Percentiles rank a stretch among this genome's conserved stretches.
These are phyloP conservation scores for Stigmatopora nigra DNA, from an alignment of 2,113 vertebrate species.

Conservation along the genomic window DNA sequence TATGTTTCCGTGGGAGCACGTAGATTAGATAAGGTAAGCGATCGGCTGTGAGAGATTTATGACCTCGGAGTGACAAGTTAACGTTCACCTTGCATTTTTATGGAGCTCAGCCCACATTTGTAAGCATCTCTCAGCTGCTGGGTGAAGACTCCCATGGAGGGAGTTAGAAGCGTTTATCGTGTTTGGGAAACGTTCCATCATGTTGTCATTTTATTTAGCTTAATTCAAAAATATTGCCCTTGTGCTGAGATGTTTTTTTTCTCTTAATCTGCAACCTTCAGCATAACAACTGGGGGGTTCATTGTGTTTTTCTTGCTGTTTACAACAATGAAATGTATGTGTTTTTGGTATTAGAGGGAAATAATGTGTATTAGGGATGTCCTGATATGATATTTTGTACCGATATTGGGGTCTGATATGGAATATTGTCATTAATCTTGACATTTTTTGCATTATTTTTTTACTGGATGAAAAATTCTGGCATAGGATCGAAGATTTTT, in stretches of 20 bases:
- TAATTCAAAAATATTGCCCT: conserved; percentile 13
- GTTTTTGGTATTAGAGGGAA: no score
- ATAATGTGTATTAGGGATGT: no score
- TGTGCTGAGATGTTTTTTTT: conserved; percentile 15
- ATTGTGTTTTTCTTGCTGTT: no score
- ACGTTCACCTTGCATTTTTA: conserved; percentile 65
- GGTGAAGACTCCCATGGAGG: conserved; percentile 23
- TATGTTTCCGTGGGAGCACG: conserved; percentile 66
- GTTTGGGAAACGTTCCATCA: conserved; percentile 9
- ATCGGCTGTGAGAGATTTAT: conserved; percentile 58
- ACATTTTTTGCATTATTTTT: no score
- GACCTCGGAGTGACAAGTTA: conserved; percentile 53
- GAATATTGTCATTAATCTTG: no score
- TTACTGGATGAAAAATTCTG: no score
- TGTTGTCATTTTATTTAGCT: conserved; percentile 5
- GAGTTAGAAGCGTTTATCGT: conserved; percentile 22
- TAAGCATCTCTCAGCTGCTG: conserved; percentile 30
- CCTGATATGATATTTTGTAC: no score
- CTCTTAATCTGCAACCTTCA: neutral
- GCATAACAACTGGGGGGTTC: no score
- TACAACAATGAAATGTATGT: no score
- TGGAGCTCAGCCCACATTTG: conserved; percentile 24
- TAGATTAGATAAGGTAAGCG: conserved; percentile 68
- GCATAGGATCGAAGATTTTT: no score
- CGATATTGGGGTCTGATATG: no score